Evolutionary conservation across 2,888 invertebrate species (phyloP), one percentile per base, ranked within the genome.

Genomic region (Chymomyza amoena): DNA sequence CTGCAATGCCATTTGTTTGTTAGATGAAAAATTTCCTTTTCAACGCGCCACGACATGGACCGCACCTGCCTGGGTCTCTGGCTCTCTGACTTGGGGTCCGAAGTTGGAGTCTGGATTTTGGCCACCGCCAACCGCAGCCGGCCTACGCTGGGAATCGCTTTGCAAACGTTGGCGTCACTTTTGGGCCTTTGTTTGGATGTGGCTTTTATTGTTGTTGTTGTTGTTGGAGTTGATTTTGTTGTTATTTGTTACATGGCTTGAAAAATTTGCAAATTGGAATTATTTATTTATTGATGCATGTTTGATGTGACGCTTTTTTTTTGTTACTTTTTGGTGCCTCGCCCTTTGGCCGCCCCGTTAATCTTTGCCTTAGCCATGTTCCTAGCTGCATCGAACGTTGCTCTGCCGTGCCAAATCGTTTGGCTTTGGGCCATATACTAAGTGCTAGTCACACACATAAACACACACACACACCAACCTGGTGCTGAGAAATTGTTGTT

Each of bases 21-120:
- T 73, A 79, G 54, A 83, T 83, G 86, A 87, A 87, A 85, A 85
- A 85, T 87, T 84, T 84, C 84, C 84, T 82, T 84, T 87, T 82
- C 85, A 80, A 79, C 78, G 78, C 80, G 64, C 72, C 64, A 64
- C 80, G 77, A 79, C 80, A 73, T 54, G 16, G 54, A 69, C 72
- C 81, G 85, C 83, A 84, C 87, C 87, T 87, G 83, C 80, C 82
- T 72, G 57, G 16, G 9, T 13, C 52, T 25, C 82, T 72, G 57
- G 16, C 4, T 13, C 52, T 25, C 25, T 51, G 51, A 28, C 25
- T 18, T 20, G 20, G 50, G 50, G 36, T 20, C 62, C 51, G 18
- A 62, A 20, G 51, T 50, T 28, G 51, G 16, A 45, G 39, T 16
- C 20, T 36, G 15, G 39, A 45, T 20, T 16, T 54, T 54, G 54